These are phyloP conservation scores for Caenorhabditis sinica DNA, from an alignment of 2,888 invertebrate species.

Conservation along the genomic window DNA sequence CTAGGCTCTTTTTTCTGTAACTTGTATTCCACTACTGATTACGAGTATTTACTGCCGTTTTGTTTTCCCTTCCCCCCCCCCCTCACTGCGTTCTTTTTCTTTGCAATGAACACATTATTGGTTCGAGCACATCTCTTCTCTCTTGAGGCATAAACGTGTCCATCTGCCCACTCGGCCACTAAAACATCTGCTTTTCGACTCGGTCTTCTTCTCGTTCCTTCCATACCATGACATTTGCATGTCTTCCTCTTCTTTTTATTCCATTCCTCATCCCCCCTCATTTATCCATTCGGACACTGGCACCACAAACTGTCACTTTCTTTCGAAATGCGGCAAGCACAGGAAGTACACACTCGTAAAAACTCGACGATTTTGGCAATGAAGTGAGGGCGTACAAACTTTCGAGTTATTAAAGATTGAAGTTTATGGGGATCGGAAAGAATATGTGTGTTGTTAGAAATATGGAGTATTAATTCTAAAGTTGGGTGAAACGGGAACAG, in stretches of 20 bases:
- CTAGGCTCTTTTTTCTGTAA: slow-evolving; percentile 8
- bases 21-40: slow-evolving; percentile 30
- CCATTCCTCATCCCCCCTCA: slow-evolving; percentile 22
- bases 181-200: slow-evolving; percentile 68
- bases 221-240: slow-evolving; percentile 63
- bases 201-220: slow-evolving; percentile 31
- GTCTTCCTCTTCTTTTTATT: slow-evolving; percentile 33
- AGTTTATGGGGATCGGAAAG: slow-evolving; percentile 9
- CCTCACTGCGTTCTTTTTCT: slow-evolving; percentile 16
- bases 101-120: slow-evolving; percentile 52
- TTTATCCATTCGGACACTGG: slow-evolving; percentile 29
- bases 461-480: too few relatives aligned
- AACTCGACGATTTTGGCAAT: slow-evolving; percentile 8
- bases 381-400: not conserved
- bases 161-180: slow-evolving; percentile 57
- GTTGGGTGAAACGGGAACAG: not conserved
- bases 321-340: slow-evolving; percentile 50
- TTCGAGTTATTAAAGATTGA: not conserved
- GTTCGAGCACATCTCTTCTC: slow-evolving; percentile 43
- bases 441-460: not conserved
- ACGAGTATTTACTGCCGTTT: slow-evolving; percentile 45
- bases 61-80: not conserved
- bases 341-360: slow-evolving; percentile 38
- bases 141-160: slow-evolving; percentile 59
- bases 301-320: slow-evolving; percentile 53